phyloP scores from a whole-genome alignment of 2,888 invertebrate genomes.

The Digitonthophagus gazella region DNA sequence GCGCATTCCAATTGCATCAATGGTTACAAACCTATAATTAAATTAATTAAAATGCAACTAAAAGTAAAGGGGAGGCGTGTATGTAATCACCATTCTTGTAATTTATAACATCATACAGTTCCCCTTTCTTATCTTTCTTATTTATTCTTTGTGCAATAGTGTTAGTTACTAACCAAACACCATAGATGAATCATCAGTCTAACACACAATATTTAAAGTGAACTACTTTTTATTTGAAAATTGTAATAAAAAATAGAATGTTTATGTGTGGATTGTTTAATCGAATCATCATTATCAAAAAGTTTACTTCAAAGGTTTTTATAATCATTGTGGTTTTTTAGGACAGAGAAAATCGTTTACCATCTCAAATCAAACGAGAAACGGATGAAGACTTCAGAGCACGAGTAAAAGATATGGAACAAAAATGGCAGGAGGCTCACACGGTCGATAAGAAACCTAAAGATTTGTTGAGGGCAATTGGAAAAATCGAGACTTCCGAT shows the following conservation, averaged over 20 bases:
- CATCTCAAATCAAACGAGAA: slow-evolving; percentile 34
- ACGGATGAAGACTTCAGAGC: slow-evolving; percentile 61
- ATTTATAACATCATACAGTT: neutral
- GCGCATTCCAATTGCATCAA: neutral
- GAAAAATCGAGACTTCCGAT: slow-evolving; percentile 83
- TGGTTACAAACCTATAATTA: neutral
- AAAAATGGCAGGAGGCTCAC: slow-evolving; percentile 64
- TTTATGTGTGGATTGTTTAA: too few species aligned
- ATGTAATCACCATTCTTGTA: neutral
- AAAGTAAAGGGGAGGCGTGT: neutral
- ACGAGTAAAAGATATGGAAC: slow-evolving; percentile 72
- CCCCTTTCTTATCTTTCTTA: neutral
- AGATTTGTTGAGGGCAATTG: slow-evolving; percentile 82
- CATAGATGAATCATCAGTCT: neutral
- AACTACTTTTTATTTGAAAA: too few species aligned
- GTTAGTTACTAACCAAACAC: neutral
- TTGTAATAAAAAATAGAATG: too few species aligned
- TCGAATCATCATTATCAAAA: too few species aligned
- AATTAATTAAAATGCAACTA: neutral
- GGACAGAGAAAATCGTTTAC: slow-evolving; percentile 43
- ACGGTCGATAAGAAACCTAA: slow-evolving; percentile 75
- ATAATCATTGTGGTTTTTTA: slow-evolving; percentile 34
- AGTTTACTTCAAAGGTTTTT: too few species aligned
- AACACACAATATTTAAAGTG: too few species aligned
- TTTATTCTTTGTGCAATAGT: neutral